Evolutionary conservation across 2,113 vertebrate genomes (phyloP).

Genomic region (Synodontis membranacea): DNA sequence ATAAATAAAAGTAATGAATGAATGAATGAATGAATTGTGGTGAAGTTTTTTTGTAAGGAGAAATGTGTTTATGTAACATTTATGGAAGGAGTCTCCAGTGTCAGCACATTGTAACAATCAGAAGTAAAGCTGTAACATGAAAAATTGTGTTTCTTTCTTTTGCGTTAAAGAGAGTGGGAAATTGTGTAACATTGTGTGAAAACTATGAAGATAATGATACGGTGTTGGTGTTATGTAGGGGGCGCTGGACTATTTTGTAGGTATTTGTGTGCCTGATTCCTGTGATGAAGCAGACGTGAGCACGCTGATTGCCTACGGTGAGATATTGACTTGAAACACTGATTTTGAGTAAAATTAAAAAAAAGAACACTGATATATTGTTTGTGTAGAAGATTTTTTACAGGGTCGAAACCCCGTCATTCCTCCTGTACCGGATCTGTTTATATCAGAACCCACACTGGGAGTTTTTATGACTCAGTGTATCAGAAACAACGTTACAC

Average conservation of each 20-base stretch:
- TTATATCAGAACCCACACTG: slow-evolving; percentile 68
- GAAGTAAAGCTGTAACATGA: neutral
- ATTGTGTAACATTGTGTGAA: neutral
- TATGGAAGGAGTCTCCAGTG: neutral
- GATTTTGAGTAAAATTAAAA: neutral
- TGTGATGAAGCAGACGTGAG: slow-evolving; percentile 77
- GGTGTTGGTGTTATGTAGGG: slow-evolving; percentile 61
- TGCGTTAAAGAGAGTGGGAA: neutral
- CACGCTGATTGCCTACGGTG: slow-evolving; percentile 69
- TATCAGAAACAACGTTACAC: slow-evolving; percentile 46
- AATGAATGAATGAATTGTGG: too few relatives aligned
- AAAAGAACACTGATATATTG: neutral
- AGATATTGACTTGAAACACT: slow-evolving; percentile 40
- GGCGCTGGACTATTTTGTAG: slow-evolving; percentile 72
- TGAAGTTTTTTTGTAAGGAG: neutral
- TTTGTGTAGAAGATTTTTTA: slow-evolving; percentile 70
- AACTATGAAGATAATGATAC: neutral
- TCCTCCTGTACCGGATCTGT: slow-evolving; percentile 69
- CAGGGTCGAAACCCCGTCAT: slow-evolving; percentile 70
- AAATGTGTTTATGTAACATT: neutral
- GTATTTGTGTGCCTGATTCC: slow-evolving; percentile 81
- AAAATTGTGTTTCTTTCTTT: neutral
- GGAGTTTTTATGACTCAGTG: slow-evolving; percentile 68
- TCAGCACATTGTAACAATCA: neutral
- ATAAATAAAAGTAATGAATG: too few relatives aligned